Evolutionary conservation across 2,113 vertebrate species (phyloP).

Genomic region (Hyaena hyaena): DNA sequence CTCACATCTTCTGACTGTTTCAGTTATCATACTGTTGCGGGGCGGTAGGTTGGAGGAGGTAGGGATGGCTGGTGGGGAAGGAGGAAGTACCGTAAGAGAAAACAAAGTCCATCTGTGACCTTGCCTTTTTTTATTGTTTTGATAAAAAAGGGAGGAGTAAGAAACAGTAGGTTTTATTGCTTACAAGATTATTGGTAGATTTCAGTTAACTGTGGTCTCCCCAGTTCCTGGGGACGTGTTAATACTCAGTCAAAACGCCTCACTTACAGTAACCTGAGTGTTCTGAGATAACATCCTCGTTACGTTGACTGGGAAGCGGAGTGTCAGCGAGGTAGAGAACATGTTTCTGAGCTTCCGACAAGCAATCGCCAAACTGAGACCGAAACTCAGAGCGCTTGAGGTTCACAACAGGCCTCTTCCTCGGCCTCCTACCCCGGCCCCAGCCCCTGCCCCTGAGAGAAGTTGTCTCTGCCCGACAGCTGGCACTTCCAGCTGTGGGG

Average conservation of each 20-base stretch:
- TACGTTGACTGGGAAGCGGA: slow-evolving; percentile 24
- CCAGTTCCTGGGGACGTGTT: slow-evolving; percentile 6
- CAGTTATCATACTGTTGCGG: neutral
- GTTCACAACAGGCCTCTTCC: neutral
- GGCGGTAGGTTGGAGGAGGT: neutral
- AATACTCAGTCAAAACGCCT: slow-evolving; percentile 46
- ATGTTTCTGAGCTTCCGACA: slow-evolving; percentile 27
- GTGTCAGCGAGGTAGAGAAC: slow-evolving; percentile 40
- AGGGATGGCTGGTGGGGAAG: neutral
- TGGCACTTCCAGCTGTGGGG: neutral
- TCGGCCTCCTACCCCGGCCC: neutral
- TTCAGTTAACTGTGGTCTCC: slow-evolving; percentile 35
- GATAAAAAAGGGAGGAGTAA: neutral
- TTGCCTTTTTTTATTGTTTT: slow-evolving; percentile 10
- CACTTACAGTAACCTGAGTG: slow-evolving; percentile 64
- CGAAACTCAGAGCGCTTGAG: slow-evolving; percentile 65
- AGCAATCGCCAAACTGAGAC: slow-evolving; percentile 67
- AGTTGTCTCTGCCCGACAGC: neutral
- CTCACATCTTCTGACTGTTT: neutral
- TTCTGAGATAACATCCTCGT: slow-evolving; percentile 55
- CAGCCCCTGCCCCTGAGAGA: neutral
- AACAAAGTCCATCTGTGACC: neutral
- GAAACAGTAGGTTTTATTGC: slow-evolving; percentile 30
- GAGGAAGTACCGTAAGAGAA: neutral
- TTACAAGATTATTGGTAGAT: slow-evolving; percentile 50